phyloP scores from a whole-genome alignment of 1,140 invertebrate genomes.

The Drosophila albomicans region DNA sequence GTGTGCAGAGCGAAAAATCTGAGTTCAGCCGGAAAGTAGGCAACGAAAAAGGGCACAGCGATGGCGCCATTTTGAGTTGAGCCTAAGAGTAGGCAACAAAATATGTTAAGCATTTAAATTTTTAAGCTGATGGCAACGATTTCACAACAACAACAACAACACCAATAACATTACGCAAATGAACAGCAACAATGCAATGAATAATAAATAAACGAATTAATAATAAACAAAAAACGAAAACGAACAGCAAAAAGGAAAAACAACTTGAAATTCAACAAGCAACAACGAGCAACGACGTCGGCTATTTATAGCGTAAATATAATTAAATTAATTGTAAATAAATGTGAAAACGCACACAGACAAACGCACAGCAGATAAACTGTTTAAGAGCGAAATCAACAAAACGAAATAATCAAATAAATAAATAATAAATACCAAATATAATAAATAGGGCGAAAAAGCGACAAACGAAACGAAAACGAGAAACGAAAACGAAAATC shows the following conservation, averaged over 20 bases:
- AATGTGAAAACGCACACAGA: constrained; percentile 26
- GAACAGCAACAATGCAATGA: constrained; percentile 21
- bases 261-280: constrained; percentile 1
- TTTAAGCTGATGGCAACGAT: constrained; percentile 20
- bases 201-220: constrained; percentile 35
- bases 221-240: constrained; percentile 8
- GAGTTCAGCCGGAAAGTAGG: constrained; percentile 11
- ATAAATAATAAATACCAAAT: constrained; percentile 27
- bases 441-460: neutral
- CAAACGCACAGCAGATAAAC: constrained; percentile 39
- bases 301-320: constrained; percentile 45
- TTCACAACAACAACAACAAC: constrained; percentile 6
- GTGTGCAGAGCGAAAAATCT: neutral
- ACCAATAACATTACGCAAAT: constrained; percentile 27
- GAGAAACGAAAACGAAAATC: constrained; percentile 18
- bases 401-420: constrained; percentile 5
- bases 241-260: constrained; percentile 1
- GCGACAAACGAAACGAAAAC: constrained; percentile 18
- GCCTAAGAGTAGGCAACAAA: constrained; percentile 29
- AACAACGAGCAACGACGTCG: constrained; percentile 9
- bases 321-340: constrained; percentile 58
- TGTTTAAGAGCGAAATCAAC: constrained; percentile 25
- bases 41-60: neutral
- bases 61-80: neutral
- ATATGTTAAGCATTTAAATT: constrained; percentile 5